Conservation (phyloP, 2,113 vertebrate genomes). For the Triplophysa siluroides region DNA sequence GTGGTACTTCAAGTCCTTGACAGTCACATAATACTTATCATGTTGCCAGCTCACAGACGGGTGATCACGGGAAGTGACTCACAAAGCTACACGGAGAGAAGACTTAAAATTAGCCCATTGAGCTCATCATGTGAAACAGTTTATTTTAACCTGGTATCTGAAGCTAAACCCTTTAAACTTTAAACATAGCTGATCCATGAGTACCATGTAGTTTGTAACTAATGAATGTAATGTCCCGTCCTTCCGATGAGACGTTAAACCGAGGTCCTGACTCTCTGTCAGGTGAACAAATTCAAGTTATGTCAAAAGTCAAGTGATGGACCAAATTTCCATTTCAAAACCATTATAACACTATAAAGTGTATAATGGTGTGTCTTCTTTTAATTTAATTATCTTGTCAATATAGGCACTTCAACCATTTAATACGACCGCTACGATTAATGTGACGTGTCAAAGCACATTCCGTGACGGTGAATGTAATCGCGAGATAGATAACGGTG, state of each 20-base stretch:
- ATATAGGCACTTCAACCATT: too few relatives aligned
- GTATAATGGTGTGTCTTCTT: too few relatives aligned
- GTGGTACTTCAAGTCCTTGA: background rate
- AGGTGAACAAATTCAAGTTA: too few relatives aligned
- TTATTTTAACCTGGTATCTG: background rate
- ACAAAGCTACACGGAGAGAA: background rate
- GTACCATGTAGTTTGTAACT: background rate
- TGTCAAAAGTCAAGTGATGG: too few relatives aligned
- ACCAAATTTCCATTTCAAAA: too few relatives aligned
- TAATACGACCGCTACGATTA: too few relatives aligned
- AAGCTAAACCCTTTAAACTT: background rate
- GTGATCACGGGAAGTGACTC: background rate
- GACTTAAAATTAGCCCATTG: background rate
- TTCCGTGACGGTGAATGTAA: background rate
- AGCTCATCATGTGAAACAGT: background rate
- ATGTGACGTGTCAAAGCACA: background rate
- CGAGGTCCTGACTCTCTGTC: too few relatives aligned
- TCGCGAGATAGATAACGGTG: background rate
- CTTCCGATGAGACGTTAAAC: background rate
- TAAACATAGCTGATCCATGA: background rate
- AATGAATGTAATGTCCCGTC: background rate
- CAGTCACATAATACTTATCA: constrained; percentile 33
- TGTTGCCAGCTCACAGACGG: constrained; percentile 21
- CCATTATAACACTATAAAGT: too few relatives aligned
- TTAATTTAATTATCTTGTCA: too few relatives aligned